Evolutionary conservation across 2,797 vertebrate species (phyloP).

Genomic region (Aeoliscus strigatus): DNA sequence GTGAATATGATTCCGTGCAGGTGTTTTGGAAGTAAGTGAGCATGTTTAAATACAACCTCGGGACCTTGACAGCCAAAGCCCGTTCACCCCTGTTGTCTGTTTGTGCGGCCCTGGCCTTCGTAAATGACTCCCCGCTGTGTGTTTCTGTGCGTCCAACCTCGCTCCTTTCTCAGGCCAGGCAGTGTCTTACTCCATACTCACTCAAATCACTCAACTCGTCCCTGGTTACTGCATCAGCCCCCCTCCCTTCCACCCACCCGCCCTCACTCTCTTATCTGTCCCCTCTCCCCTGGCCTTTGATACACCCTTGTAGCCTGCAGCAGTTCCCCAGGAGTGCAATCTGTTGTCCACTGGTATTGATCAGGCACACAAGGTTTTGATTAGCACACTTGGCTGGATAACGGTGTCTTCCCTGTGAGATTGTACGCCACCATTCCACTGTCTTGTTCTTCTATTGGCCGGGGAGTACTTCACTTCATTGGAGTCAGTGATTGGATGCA

Average conservation of each 20-base stretch:
- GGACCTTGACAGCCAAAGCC: no score
- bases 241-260: slow-evolving; percentile 16
- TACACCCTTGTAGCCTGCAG: slow-evolving; percentile 51
- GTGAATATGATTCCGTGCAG: no score
- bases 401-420: slow-evolving; percentile 49
- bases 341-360: slow-evolving; percentile 75
- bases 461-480: slow-evolving; percentile 59
- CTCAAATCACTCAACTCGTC: slow-evolving; percentile 71
- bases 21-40: no score
- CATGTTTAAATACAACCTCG: no score
- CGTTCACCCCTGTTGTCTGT: no score
- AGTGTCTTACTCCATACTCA: slow-evolving; percentile 51
- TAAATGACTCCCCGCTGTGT: no score
- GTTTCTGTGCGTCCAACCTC: slow-evolving; percentile 33
- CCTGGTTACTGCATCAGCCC: slow-evolving; percentile 43
- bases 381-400: slow-evolving; percentile 73
- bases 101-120: no score
- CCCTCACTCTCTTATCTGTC: slow-evolving; percentile 47
- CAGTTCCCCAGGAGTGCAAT: slow-evolving; percentile 70
- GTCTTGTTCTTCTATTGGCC: slow-evolving; percentile 47
- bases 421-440: slow-evolving; percentile 46
- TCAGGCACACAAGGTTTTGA: slow-evolving; percentile 70
- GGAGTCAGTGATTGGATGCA: slow-evolving; percentile 63
- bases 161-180: slow-evolving; percentile 30
- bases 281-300: slow-evolving; percentile 45